phyloP scores from a whole-genome alignment of 2,888 invertebrate genomes.

The Magallana nippona region DNA sequence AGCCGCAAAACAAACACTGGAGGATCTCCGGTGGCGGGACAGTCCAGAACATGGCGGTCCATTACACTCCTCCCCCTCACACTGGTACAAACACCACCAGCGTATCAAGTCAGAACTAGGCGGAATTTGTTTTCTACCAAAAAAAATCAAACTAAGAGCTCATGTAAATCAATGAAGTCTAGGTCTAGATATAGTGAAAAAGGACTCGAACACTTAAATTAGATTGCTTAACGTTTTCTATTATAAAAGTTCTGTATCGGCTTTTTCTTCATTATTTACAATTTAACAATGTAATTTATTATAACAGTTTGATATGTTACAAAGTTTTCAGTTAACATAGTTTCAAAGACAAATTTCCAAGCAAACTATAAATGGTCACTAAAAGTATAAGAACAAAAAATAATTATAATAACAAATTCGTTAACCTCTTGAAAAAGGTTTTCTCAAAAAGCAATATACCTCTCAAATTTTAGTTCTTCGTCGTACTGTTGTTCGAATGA shows the following conservation, averaged over 20 bases:
- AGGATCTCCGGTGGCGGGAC: constrained; percentile 21
- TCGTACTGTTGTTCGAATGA: neutral
- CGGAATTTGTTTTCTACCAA: neutral
- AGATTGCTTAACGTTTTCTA: too few relatives aligned
- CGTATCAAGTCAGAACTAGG: constrained; percentile 3
- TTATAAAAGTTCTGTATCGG: too few relatives aligned
- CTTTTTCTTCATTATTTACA: too few relatives aligned
- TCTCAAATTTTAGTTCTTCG: neutral
- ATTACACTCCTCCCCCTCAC: constrained; percentile 40
- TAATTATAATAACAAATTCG: too few relatives aligned
- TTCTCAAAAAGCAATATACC: neutral
- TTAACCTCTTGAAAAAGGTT: too few relatives aligned
- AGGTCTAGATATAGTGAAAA: too few relatives aligned
- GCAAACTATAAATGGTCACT: too few relatives aligned
- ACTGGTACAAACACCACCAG: constrained; percentile 46
- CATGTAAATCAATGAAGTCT: too few relatives aligned
- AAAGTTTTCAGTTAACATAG: neutral
- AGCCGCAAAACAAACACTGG: constrained; percentile 16
- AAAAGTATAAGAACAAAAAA: too few relatives aligned
- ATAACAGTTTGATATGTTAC: neutral
- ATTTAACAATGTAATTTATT: neutral
- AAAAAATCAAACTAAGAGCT: too few relatives aligned
- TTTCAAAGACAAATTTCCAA: too few relatives aligned
- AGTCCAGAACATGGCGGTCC: constrained; percentile 7
- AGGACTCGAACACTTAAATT: too few relatives aligned